Conservation (phyloP, 2,888 invertebrate species). For the Apantesis nais region DNA sequence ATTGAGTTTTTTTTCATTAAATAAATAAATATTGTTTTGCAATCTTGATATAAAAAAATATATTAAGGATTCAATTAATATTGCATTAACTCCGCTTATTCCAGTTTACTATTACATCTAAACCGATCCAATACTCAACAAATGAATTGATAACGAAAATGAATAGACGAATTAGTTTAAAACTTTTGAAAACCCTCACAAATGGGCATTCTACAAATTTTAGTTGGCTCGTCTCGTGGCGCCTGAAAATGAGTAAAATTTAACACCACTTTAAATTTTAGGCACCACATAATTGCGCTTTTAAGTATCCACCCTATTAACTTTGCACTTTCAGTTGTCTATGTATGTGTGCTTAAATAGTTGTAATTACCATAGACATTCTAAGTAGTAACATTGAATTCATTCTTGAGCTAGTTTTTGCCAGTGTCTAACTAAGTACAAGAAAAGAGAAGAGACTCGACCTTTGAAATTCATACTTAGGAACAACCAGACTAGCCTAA, state of each 20-base stretch:
- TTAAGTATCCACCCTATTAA: slow-evolving; percentile 39
- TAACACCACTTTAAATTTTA: slow-evolving; percentile 48
- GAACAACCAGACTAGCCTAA: too few relatives aligned
- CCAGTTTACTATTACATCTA: background rate
- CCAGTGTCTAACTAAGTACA: background rate
- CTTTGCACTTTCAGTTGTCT: slow-evolving; percentile 41
- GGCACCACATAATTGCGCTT: slow-evolving; percentile 37
- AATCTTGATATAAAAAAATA: too few relatives aligned
- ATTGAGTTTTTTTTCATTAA: too few relatives aligned
- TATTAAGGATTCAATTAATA: background rate
- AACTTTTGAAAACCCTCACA: slow-evolving; percentile 54
- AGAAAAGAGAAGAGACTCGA: too few relatives aligned
- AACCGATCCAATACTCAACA: slow-evolving; percentile 21
- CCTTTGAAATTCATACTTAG: too few relatives aligned
- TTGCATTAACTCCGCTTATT: background rate
- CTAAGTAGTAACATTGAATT: slow-evolving; percentile 4
- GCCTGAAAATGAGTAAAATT: slow-evolving; percentile 50
- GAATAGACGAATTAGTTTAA: slow-evolving; percentile 52
- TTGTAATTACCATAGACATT: slow-evolving; percentile 28
- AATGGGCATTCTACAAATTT: slow-evolving; percentile 52
- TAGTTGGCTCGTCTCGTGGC: slow-evolving; percentile 41
- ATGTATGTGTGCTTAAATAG: slow-evolving; percentile 37
- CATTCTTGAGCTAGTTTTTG: background rate
- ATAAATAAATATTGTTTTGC: too few relatives aligned
- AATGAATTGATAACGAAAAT: slow-evolving; percentile 54